A percentile compares a stretch with the other conserved stretches of the same genome.
These are phyloP conservation scores for Mythimna impura DNA, from an alignment of 2,888 invertebrate genomes.

Conservation along the genomic window DNA sequence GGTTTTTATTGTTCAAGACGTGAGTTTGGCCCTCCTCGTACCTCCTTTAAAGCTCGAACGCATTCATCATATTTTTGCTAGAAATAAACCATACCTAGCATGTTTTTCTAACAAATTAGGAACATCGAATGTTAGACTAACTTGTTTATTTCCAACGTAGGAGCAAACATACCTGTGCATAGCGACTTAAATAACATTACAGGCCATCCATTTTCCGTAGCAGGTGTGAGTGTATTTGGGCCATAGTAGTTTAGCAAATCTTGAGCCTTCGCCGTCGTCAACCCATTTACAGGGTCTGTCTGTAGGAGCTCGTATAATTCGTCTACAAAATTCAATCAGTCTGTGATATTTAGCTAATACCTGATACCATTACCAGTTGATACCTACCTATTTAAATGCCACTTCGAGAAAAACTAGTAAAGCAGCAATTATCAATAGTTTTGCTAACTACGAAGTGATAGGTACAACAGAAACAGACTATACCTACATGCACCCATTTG, in stretches of 20 bases:
- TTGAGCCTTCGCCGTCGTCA: slow-evolving; percentile 90
- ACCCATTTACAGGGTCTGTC: slow-evolving; percentile 88
- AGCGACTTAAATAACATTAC: slow-evolving; percentile 88
- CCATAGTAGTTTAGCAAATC: slow-evolving; percentile 91
- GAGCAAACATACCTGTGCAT: slow-evolving; percentile 78
- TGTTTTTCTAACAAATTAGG: slow-evolving; percentile 3
- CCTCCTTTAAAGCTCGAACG: background rate
- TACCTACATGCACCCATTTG: background rate
- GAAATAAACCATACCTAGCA: background rate
- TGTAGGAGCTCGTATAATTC: slow-evolving; percentile 76
- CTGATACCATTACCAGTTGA: background rate
- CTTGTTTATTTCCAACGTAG: slow-evolving; percentile 5
- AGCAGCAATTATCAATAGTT: background rate
- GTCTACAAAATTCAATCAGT: slow-evolving; percentile 68
- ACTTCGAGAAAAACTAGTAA: background rate
- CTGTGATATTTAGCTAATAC: background rate
- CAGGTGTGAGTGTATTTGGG: slow-evolving; percentile 93
- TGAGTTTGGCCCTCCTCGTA: background rate
- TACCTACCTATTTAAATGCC: background rate
- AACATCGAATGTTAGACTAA: slow-evolving; percentile 14
- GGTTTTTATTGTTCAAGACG: background rate
- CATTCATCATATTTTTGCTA: background rate
- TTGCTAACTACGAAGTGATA: background rate
- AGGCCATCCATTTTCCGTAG: slow-evolving; percentile 93
- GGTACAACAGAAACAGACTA: too few species aligned